phyloP scores from a whole-genome alignment of 2,888 invertebrate species.

The Strigamia crassipes region DNA sequence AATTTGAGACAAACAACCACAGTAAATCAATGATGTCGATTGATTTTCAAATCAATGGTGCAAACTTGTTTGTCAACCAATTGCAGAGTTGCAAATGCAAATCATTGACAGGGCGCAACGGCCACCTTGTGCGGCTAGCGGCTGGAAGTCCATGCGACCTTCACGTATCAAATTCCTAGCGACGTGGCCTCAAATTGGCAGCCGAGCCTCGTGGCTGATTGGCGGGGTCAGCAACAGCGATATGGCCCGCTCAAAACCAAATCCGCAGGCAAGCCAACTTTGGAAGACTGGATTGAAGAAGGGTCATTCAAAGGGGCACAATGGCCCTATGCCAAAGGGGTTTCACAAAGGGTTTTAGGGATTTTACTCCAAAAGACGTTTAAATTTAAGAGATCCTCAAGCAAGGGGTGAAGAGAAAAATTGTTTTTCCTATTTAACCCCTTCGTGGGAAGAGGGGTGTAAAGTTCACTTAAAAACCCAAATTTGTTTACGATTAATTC shows the following conservation, averaged over 20 bases:
- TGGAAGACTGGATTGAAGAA: background rate
- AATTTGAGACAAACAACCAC: background rate
- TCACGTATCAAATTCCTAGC: constrained; percentile 27
- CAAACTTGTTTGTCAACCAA: background rate
- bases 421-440: background rate
- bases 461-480: background rate
- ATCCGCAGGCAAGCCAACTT: constrained; percentile 28
- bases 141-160: background rate
- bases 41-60: constrained; percentile 12
- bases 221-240: constrained; percentile 32
- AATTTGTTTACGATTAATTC: too few relatives aligned
- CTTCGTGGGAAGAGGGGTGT: background rate
- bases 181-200: constrained; percentile 27
- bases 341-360: background rate
- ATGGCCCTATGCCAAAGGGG: background rate
- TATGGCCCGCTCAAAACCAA: background rate
- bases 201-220: constrained; percentile 29
- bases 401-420: background rate
- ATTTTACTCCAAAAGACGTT: background rate
- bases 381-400: background rate
- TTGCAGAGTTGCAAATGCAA: constrained; percentile 19
- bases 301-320: constrained; percentile 14
- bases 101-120: background rate
- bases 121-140: background rate
- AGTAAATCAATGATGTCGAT: background rate